Percentiles rank a stretch among this genome's conserved stretches.
phyloP scores from a whole-genome alignment of 2,113 vertebrate species.

The Daboia siamensis region DNA sequence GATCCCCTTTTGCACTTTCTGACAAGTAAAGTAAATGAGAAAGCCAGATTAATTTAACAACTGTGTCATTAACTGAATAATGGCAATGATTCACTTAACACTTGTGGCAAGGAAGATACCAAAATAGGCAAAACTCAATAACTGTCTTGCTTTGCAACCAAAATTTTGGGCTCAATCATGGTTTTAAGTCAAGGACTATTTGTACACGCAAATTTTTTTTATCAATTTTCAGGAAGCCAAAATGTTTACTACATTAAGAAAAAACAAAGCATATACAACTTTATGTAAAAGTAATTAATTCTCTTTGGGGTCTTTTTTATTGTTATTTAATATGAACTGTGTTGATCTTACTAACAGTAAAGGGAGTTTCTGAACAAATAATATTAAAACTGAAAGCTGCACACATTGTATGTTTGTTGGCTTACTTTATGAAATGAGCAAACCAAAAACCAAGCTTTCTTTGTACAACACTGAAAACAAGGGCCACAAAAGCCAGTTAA shows the following conservation, averaged over 20 bases:
- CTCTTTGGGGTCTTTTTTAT: background rate
- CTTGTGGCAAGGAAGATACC: too few species aligned
- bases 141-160: too few species aligned
- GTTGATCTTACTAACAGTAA: background rate
- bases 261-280: background rate
- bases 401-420: background rate
- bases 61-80: too few species aligned
- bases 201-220: background rate
- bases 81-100: too few species aligned
- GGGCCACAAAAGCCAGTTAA: background rate
- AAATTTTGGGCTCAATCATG: too few species aligned
- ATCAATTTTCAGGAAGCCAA: background rate
- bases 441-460: background rate
- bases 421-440: background rate
- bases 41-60: too few species aligned
- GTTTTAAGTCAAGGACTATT: too few species aligned
- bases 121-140: too few species aligned
- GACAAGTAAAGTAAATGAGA: too few species aligned
- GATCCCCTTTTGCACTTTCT: too few species aligned
- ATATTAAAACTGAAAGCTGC: background rate
- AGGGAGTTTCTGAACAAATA: background rate
- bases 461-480: background rate
- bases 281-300: background rate
- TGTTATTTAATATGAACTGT: background rate
- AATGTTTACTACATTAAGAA: background rate